Evolutionary conservation across 2,113 vertebrate genomes (phyloP).

Genomic region (Puffinus mauretanicus): DNA sequence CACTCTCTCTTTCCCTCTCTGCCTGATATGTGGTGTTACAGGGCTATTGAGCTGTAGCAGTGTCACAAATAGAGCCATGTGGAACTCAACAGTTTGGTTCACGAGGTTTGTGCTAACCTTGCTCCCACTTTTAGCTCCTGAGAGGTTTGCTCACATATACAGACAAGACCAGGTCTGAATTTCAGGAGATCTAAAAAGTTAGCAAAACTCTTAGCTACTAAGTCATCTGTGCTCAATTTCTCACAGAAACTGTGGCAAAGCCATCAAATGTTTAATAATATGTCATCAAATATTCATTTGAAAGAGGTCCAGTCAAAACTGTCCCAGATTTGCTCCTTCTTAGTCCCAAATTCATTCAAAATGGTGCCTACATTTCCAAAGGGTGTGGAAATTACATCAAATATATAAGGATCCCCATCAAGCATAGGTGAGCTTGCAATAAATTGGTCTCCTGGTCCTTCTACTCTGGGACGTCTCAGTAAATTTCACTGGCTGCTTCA

Average conservation of each 20-base stretch:
- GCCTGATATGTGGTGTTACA: neutral
- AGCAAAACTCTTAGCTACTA: neutral
- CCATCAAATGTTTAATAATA: neutral
- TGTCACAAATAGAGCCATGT: rapidly evolving
- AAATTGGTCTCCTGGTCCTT: neutral
- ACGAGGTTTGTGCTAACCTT: neutral
- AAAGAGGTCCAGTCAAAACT: neutral
- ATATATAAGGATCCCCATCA: neutral
- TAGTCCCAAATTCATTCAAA: neutral
- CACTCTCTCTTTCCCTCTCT: neutral
- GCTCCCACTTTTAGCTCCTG: neutral
- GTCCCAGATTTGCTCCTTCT: neutral
- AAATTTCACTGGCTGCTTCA: neutral
- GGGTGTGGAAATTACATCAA: neutral
- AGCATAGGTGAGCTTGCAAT: neutral
- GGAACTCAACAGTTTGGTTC: neutral
- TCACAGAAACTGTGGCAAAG: neutral
- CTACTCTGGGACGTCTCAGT: neutral
- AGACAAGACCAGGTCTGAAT: neutral
- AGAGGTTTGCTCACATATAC: neutral
- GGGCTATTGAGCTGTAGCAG: neutral
- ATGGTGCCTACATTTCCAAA: neutral
- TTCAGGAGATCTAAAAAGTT: neutral
- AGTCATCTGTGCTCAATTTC: neutral
- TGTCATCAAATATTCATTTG: neutral